Evolutionary conservation across 2,888 invertebrate species (phyloP).

Genomic region (Mellilla xanthometata): DNA sequence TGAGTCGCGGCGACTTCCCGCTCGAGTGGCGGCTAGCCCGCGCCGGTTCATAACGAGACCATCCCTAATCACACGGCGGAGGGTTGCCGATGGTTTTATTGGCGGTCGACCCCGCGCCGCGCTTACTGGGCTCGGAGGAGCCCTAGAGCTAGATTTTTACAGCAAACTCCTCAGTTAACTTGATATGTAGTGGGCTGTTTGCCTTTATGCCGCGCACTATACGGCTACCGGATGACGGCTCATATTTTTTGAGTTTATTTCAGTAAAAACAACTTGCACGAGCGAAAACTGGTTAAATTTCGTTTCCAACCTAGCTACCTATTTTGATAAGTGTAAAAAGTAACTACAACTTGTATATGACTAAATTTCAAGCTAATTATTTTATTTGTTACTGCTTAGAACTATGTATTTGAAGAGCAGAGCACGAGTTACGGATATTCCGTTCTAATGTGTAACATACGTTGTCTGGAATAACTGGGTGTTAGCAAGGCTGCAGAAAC

Average conservation of each 20-base stretch:
- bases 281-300: no score
- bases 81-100: slow-evolving; percentile 45
- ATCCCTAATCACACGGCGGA: slow-evolving; percentile 40
- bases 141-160: slow-evolving; percentile 26
- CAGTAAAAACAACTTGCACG: no score
- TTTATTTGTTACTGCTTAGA: no score
- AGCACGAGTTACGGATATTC: no score
- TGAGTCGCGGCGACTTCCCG: slow-evolving; percentile 64
- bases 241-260: slow-evolving; percentile 1
- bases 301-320: no score
- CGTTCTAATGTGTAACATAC: no score
- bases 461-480: no score
- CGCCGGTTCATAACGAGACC: slow-evolving; percentile 45
- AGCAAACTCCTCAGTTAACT: slow-evolving; percentile 19
- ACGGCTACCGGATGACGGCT: slow-evolving; percentile 4
- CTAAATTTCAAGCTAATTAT: no score
- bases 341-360: no score
- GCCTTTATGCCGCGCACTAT: slow-evolving; percentile 9
- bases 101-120: slow-evolving; percentile 29
- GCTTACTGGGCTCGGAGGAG: slow-evolving; percentile 25
- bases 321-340: no score
- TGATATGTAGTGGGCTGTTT: slow-evolving; percentile 22
- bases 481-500: no score
- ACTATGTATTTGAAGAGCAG: no score
- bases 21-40: slow-evolving; percentile 50